phyloP scores from a whole-genome alignment of 1,140 invertebrate species.

The Drosophila novamexicana region DNA sequence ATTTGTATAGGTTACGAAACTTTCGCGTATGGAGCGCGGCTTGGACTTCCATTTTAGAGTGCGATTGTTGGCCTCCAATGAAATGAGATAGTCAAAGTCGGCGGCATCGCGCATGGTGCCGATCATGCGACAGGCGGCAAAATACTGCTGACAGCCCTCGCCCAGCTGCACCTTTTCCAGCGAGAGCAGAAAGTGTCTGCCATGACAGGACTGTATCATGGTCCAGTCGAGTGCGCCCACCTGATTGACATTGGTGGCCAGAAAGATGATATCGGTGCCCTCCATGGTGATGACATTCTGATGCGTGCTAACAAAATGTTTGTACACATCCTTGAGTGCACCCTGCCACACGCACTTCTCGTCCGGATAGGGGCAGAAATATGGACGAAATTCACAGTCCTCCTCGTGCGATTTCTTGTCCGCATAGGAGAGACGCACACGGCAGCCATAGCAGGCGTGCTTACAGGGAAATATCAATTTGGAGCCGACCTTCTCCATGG shows the following conservation, averaged over 20 bases:
- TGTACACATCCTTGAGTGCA: slow-evolving; percentile 96
- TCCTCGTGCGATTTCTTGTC: slow-evolving; percentile 99
- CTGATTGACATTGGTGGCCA: slow-evolving; percentile 99
- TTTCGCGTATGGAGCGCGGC: slow-evolving; percentile 98
- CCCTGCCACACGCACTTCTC: slow-evolving; percentile 99
- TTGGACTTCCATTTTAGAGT: slow-evolving; percentile 99
- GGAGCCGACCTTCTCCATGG: slow-evolving; percentile 99
- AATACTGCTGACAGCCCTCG: slow-evolving; percentile 99
- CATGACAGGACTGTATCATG: slow-evolving; percentile 99
- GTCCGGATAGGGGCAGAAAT: slow-evolving; percentile 99
- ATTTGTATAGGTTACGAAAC: slow-evolving; percentile 98
- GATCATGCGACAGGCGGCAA: slow-evolving; percentile 99
- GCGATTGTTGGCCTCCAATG: slow-evolving; percentile 96
- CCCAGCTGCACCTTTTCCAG: slow-evolving; percentile 99
- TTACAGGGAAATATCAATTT: slow-evolving; percentile 99
- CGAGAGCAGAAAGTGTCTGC: slow-evolving; percentile 99
- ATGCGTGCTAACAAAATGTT: slow-evolving; percentile 97
- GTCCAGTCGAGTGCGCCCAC: slow-evolving; percentile 99
- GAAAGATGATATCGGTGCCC: slow-evolving; percentile 99
- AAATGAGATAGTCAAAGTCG: slow-evolving; percentile 98
- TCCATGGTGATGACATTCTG: slow-evolving; percentile 99
- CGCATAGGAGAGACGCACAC: slow-evolving; percentile 93
- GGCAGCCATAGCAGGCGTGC: slow-evolving; percentile 97
- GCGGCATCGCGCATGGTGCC: slow-evolving; percentile 99
- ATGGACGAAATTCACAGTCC: slow-evolving; percentile 97